Base-by-base conservation (phyloP, 2,888 invertebrate species). In the Papilio demoleus region DNA sequence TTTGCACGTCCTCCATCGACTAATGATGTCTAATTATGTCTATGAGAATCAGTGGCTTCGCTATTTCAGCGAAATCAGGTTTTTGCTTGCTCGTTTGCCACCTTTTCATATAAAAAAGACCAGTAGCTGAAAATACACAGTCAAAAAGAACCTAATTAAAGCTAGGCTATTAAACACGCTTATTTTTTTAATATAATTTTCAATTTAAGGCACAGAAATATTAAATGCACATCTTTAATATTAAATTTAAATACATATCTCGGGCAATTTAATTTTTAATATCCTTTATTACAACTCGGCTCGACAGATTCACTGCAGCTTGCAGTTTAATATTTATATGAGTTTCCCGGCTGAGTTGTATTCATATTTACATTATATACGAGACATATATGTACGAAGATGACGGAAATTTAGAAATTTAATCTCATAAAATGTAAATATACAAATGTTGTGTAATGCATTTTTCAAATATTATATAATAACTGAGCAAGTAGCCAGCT, bases 291-390 rank as follows among this genome's bases (percentile, higher is more conserved):
- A 62, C 31, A 45, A 62, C 62, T 34, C 45, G 12, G 17, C 42
- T 62, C 62, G 45, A 17, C 45, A 14, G 62, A 42, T 61, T 45
- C 45, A 61, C 45, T 62, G 45, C 45, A 62, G 45, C 45, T 62
- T 45, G 31, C 31, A 53, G 27, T 53, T 53, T 53, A 53, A 53
- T 53, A 53, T 53, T 53, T 53, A 53, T 53, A 53, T 5, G n/a
- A 53, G 53, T 47, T 47, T 47, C 53, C n/a, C 27, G 24, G 53
- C n/a, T 27, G 24, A 14, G 27, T 27, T 27, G n/a, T 53, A 53
- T 27, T 53, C 53, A 53, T 53, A 27, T 53, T 53, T 53, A 53
- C 27, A n/a, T 53, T 53, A 27, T 27, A 27, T 53, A 53, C 53
- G 27, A n/a, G 53, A 27, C n/a, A 53, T n/a, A 6, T 27, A 12